Evolutionary conservation across 2,888 invertebrate genomes (phyloP).

Genomic region (Pyrochroa serraticornis): DNA sequence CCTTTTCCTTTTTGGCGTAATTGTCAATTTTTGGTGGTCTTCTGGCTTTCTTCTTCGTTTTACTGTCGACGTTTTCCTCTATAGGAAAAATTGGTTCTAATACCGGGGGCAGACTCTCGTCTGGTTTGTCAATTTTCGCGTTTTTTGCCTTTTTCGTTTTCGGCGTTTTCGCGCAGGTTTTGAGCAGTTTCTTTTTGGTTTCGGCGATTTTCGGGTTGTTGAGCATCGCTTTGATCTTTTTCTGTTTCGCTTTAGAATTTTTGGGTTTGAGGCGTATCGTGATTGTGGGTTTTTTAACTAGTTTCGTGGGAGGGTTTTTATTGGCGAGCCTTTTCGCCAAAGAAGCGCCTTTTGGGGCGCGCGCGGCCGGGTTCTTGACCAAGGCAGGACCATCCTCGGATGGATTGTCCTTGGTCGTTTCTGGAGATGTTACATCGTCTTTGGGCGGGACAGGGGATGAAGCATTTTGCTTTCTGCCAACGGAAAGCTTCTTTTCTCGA

Average conservation of each 20-base stretch:
- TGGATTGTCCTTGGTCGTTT: slow-evolving; percentile 36
- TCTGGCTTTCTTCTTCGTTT: slow-evolving; percentile 30
- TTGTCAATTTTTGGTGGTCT: slow-evolving; percentile 29
- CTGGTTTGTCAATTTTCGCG: slow-evolving; percentile 20
- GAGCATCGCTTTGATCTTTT: slow-evolving; percentile 46
- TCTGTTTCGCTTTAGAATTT: slow-evolving; percentile 43
- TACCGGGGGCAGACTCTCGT: slow-evolving; percentile 46
- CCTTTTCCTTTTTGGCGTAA: slow-evolving; percentile 24
- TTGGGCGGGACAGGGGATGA: slow-evolving; percentile 47
- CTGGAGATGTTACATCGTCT: slow-evolving; percentile 36
- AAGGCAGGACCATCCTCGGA: slow-evolving; percentile 36
- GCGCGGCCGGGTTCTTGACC: slow-evolving; percentile 29
- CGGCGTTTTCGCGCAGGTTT: slow-evolving; percentile 48
- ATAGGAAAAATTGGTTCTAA: slow-evolving; percentile 50
- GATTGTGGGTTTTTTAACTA: slow-evolving; percentile 38
- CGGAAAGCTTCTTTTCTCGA: slow-evolving; percentile 54
- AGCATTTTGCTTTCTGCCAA: slow-evolving; percentile 52
- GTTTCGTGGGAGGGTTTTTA: slow-evolving; percentile 36
- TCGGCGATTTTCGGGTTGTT: slow-evolving; percentile 47
- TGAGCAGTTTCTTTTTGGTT: slow-evolving; percentile 50
- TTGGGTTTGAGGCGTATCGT: slow-evolving; percentile 47
- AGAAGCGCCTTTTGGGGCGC: slow-evolving; percentile 25
- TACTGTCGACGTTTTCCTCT: slow-evolving; percentile 40
- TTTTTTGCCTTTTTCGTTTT: slow-evolving; percentile 32
- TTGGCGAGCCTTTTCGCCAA: slow-evolving; percentile 37